phyloP scores from a whole-genome alignment of 2,888 invertebrate species.

The Chrysolina americana region DNA sequence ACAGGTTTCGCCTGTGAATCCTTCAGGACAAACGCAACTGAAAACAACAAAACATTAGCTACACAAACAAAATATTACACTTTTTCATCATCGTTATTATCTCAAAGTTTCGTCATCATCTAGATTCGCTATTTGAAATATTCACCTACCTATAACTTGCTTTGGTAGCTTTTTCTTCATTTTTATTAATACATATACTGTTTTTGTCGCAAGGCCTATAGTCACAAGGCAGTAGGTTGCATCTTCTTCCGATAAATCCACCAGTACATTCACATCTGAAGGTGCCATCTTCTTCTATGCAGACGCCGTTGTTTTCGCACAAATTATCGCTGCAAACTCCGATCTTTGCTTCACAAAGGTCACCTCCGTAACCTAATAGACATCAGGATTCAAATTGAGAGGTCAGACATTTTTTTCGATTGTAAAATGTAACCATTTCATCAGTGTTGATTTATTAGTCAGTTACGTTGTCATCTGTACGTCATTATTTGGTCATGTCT shows the following conservation, averaged over 20 bases:
- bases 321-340: conserved; percentile 58
- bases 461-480: too few species aligned
- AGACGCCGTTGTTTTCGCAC: conserved; percentile 69
- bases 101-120: too few species aligned
- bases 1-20: conserved; percentile 72
- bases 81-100: too few species aligned
- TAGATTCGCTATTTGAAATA: background rate
- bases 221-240: conserved; percentile 74
- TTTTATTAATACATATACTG: conserved; percentile 69
- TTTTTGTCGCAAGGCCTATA: conserved; percentile 72
- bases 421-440: too few species aligned
- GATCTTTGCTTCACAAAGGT: conserved; percentile 61
- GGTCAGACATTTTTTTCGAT: too few species aligned
- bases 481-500: too few species aligned
- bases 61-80: too few species aligned
- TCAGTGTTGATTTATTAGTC: too few species aligned
- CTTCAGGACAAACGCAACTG: conserved; percentile 74
- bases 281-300: conserved; percentile 65
- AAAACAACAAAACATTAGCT: conserved; percentile 19
- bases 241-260: conserved; percentile 72
- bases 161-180: conserved; percentile 66
- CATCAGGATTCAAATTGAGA: too few species aligned
- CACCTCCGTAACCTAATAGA: conserved; percentile 62
- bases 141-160: conserved; percentile 67
- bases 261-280: conserved; percentile 71